These are phyloP conservation scores for Microctonus aethiopoides DNA, from an alignment of 2,888 invertebrate species.

Conservation along the genomic window DNA sequence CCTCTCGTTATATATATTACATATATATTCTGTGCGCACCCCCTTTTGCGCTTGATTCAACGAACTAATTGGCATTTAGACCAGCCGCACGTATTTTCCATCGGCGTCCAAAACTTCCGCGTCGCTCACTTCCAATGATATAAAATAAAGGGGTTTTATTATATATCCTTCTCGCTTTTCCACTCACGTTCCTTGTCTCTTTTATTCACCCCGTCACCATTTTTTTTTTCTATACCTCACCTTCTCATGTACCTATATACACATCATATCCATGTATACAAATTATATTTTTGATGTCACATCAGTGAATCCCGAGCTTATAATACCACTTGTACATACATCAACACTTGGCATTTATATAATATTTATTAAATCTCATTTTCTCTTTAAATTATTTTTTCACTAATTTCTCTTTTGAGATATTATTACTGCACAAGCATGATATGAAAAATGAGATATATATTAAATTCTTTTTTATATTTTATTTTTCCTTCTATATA, in stretches of 20 bases:
- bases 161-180: background rate
- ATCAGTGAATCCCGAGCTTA: background rate
- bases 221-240: background rate
- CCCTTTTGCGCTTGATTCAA: slow-evolving; percentile 50
- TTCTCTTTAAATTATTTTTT: background rate
- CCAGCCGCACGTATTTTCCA: slow-evolving; percentile 38
- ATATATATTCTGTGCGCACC: slow-evolving; percentile 14
- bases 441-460: too few species aligned
- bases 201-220: background rate
- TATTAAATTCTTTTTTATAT: too few species aligned
- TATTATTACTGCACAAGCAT: too few species aligned
- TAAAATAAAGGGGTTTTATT: slow-evolving; percentile 48
- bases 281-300: background rate
- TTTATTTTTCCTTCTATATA: too few species aligned
- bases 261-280: too few species aligned
- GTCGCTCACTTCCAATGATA: slow-evolving; percentile 53
- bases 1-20: slow-evolving; percentile 32
- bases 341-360: too few species aligned
- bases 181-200: background rate
- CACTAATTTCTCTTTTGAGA: background rate
- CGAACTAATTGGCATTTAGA: slow-evolving; percentile 56
- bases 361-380: background rate
- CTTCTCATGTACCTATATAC: background rate
- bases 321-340: background rate
- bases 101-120: slow-evolving; percentile 51